Evolutionary conservation across 2,888 invertebrate species (phyloP).

Genomic region (Fragum whitleyi): DNA sequence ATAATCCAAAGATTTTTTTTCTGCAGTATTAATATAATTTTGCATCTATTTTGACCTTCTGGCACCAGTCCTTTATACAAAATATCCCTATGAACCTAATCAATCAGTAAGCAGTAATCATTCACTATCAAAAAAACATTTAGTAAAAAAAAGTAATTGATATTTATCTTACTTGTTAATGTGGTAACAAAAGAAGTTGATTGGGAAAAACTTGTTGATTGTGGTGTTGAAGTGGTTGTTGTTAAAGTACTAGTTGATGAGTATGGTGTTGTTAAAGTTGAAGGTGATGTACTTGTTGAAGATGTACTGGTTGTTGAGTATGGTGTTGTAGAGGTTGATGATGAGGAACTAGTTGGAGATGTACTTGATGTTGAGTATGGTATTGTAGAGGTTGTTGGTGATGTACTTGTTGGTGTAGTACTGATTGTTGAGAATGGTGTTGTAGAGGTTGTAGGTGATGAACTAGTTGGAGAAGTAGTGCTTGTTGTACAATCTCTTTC

Average conservation of each 20-base stretch:
- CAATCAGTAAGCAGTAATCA: no score
- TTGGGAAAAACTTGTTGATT: background rate
- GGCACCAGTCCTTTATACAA: no score
- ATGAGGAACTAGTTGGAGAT: background rate
- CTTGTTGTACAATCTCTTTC: no score
- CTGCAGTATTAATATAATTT: no score
- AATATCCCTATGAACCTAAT: no score
- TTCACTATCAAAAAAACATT: no score
- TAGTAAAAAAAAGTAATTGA: no score
- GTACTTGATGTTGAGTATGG: background rate
- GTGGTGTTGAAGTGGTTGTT: background rate
- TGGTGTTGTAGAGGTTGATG: background rate
- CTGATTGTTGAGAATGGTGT: background rate
- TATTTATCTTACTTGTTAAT: no score
- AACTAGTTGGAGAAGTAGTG: background rate
- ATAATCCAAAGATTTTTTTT: no score
- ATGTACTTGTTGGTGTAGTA: background rate
- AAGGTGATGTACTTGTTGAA: background rate
- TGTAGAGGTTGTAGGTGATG: constrained; percentile 3
- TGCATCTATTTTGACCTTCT: no score
- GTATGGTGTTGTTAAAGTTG: background rate
- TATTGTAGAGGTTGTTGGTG: background rate
- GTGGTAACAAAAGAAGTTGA: no score
- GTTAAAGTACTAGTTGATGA: background rate
- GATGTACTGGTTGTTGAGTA: background rate